Evolutionary conservation across 2,113 vertebrate species (phyloP), one percentile per base, ranked within the genome.

Genomic region (Spea multiplicata): DNA sequence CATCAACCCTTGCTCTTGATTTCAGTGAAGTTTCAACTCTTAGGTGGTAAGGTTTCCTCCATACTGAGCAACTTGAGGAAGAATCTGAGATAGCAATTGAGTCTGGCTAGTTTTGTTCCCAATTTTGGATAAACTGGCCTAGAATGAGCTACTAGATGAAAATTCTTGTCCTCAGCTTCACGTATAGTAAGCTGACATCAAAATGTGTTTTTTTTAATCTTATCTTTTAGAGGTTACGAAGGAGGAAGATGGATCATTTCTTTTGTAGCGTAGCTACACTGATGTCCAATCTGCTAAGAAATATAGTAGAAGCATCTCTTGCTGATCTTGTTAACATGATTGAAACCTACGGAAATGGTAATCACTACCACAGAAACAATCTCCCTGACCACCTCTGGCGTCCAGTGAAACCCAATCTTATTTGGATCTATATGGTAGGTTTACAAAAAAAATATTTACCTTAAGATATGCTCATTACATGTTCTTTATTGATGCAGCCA

Each of bases 361-460:
- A 76, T 67, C 68, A 76, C 5, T 81, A 84, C 13, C 69, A 81
- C 13, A 79, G 81, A 71, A 66, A 84, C 84, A 81, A 84, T 74
- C 67, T 4, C 73, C 45, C 44, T 76, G 55, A 78, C 84, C 81
- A 75, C 48, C 4, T 87, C 73, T 65, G 49, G 12, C 82, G 68
- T 77, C 74, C 66, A 72, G 17, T 83, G 75, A 83, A 84, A 82
- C 12, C 44, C 73, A 16, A 59, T 84, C 50, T 83, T 78, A 67
- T 84, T 86, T 85, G 82, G 76, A 82, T 87, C 49, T 81, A 72
- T 55, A 44, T 74, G 48, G 49, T 84, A 69, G 13, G 16, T 81
- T 87, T 80, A 68, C 44, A 6, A 82, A 82, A 83, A 73, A 71
- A 73, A 82, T 59, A 73, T 71, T 84, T 84, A 30, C 30, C 30